A percentile compares a stretch with the other conserved stretches of the same genome.
Evolutionary conservation across 2,113 vertebrate genomes (phyloP).

Genomic region (Catharus bicknelli): DNA sequence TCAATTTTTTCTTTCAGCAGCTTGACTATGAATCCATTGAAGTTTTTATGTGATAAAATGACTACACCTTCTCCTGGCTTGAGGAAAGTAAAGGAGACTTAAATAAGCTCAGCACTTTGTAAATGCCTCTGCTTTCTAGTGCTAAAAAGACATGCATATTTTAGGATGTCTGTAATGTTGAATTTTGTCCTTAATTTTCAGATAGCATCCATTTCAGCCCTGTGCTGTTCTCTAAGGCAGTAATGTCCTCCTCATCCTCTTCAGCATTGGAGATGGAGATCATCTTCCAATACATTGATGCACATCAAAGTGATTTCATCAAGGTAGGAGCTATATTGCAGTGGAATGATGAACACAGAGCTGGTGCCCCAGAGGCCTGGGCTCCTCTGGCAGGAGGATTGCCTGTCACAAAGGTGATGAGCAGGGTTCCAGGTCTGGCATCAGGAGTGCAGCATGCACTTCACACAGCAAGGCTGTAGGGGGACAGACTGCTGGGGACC

Average conservation of each 20-base stretch:
- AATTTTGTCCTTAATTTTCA: slow-evolving; percentile 1
- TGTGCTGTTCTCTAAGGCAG: neutral
- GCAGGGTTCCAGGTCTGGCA: neutral
- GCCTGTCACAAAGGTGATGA: neutral
- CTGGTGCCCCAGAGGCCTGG: no score
- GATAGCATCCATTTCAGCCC: neutral
- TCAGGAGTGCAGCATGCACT: no score
- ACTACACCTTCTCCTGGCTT: neutral
- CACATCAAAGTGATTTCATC: slow-evolving; percentile 66
- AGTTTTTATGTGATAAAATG: neutral
- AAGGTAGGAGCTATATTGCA: slow-evolving; percentile 42
- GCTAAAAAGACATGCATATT: neutral
- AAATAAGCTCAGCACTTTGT: neutral
- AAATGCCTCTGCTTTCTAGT: neutral
- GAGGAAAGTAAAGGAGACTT: neutral
- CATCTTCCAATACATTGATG: slow-evolving; percentile 68
- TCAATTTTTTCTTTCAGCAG: neutral
- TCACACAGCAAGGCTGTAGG: neutral
- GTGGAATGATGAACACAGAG: neutral
- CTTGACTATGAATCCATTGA: neutral
- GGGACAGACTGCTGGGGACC: neutral
- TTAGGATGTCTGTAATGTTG: neutral
- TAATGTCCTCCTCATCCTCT: neutral
- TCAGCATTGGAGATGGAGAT: neutral
- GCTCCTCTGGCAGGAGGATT: neutral